A percentile compares a stretch with the other conserved stretches of the same genome.
phyloP scores from a whole-genome alignment of 2,888 invertebrate species.

The Anthophora plumipes region DNA sequence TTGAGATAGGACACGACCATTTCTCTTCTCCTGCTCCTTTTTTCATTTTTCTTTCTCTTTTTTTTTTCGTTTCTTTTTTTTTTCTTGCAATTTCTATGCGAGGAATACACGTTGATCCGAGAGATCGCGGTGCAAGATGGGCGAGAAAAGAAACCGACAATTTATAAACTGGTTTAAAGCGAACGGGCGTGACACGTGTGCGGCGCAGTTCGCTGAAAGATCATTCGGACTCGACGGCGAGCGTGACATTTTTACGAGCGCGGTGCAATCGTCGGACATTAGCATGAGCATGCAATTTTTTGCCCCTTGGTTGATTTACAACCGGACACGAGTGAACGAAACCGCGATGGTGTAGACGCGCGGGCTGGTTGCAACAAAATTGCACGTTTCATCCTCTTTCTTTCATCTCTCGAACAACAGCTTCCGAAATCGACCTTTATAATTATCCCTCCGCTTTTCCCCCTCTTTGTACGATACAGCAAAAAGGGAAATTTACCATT shows the following conservation, averaged over 20 bases:
- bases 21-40: too few relatives aligned
- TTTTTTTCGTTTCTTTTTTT: neutral
- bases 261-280: constrained; percentile 52
- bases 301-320: constrained; percentile 52
- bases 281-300: constrained; percentile 45
- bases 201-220: constrained; percentile 31
- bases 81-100: neutral
- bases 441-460: too few relatives aligned
- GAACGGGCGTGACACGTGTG: constrained; percentile 10
- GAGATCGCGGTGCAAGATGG: neutral
- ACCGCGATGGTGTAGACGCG: neutral
- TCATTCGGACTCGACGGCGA: constrained; percentile 37
- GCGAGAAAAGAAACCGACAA: constrained; percentile 33
- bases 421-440: neutral
- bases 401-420: neutral
- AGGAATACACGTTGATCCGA: constrained; percentile 9
- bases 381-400: neutral
- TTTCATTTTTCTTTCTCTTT: neutral
- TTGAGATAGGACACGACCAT: neutral
- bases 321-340: constrained; percentile 14
- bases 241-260: constrained; percentile 59
- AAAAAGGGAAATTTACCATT: neutral
- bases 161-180: constrained; percentile 35
- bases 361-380: constrained; percentile 10
- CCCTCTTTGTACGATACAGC: too few relatives aligned